Conservation (phyloP, 2,113 vertebrate genomes). For the Rhinichthys klamathensis region DNA sequence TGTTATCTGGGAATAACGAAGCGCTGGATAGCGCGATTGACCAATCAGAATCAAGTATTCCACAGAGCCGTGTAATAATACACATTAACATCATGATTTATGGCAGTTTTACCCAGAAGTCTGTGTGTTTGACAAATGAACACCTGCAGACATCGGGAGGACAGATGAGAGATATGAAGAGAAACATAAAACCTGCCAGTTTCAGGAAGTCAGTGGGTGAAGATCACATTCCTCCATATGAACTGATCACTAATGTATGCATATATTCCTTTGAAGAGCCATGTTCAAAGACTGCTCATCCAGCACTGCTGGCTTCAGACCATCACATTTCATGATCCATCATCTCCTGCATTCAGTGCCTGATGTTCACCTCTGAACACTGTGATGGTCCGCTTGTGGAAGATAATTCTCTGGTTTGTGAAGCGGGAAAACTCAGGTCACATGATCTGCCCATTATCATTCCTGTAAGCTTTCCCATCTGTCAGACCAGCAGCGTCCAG, state of each 20-base stretch:
- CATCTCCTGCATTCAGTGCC: too few species aligned
- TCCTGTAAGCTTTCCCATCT: conserved; percentile 51
- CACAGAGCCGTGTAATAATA: too few species aligned
- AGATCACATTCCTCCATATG: neutral
- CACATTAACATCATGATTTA: too few species aligned
- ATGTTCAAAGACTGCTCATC: conserved; percentile 35
- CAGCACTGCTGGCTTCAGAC: conserved; percentile 58
- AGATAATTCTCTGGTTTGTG: conserved; percentile 54
- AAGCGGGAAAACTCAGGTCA: conserved; percentile 40
- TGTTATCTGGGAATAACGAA: too few species aligned
- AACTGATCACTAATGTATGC: conserved; percentile 29
- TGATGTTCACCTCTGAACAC: neutral
- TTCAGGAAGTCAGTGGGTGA: neutral
- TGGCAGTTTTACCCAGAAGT: neutral
- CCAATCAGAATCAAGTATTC: too few species aligned
- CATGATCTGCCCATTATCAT: conserved; percentile 46
- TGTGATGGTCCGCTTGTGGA: conserved; percentile 74
- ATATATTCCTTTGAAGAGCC: conserved; percentile 4
- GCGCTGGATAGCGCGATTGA: too few species aligned
- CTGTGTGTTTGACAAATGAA: neutral
- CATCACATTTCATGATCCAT: conserved; percentile 49
- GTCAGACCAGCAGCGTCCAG: conserved; percentile 15
- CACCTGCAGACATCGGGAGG: neutral
- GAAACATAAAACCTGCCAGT: neutral
- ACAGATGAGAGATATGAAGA: neutral